Base-by-base conservation (phyloP, 30 jellyfish, hydroid and myxozoan species). In the Turritopsis rubra region DNA sequence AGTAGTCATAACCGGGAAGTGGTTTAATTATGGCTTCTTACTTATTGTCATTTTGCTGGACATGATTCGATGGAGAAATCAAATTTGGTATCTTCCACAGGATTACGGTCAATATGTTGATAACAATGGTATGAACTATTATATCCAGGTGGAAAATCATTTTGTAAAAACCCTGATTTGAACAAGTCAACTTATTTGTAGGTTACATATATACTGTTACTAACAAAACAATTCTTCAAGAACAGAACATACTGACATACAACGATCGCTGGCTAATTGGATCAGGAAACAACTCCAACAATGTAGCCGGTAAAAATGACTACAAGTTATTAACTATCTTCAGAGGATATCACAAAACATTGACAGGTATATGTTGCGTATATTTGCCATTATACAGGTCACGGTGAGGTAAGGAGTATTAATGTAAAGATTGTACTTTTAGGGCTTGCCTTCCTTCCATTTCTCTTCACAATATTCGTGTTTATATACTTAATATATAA, bases 11-110 rank as follows among this genome's bases (percentile, higher is more conserved):
- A 16, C 85, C n/a, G 94, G 94, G 21, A 86, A 86, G 66, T 86
- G 94, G 94, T 86, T 86, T 25, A 86, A 80, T 65, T 86, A 86
- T 80, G 94, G 94, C 85, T 70, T 80, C 28, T 76, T 86, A 22
- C 60, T 80, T 16, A 13, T 86, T 18, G 94, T 86, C 54, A 70
- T 86, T 66, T 21, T 79, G 24, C 80, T 86, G 70, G 90, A 86
- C 30, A 30, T 86, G 73, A 29, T 54, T 52, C 31, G 65, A 85
- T 86, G 94, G 94, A 86, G 73, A 53, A 86, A 74, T 31, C 94
- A 86, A 73, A 86, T 86, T 23, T 71, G 29, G 68, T 86, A 86
- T 53, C 23, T 71, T n/a, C 94, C 94, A 21, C 28, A 27, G 72
- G 81, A 41, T 9, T 86, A 27, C 71, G 94, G 94, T 4, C 94